phyloP scores from a whole-genome alignment of 2,797 vertebrate genomes.

The Lacerta agilis region DNA sequence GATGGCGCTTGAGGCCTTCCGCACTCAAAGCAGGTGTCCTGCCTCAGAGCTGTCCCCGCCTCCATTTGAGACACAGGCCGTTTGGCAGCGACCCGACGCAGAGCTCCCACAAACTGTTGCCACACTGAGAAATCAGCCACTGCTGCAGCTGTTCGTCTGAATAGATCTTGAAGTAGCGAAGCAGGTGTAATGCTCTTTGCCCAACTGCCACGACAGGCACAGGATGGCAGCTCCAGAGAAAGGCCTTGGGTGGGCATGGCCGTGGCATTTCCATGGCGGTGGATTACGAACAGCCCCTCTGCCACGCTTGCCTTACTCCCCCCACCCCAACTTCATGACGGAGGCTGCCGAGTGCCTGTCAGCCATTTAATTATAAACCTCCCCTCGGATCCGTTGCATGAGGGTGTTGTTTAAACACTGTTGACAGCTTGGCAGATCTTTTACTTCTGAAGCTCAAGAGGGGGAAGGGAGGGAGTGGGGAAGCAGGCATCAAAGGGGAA shows the following conservation, averaged over 20 bases:
- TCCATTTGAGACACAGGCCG: background rate
- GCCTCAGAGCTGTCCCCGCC: background rate
- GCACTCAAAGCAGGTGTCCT: background rate
- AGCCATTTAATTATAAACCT: slow-evolving; percentile 27
- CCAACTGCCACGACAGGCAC: background rate
- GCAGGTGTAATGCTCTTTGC: no score
- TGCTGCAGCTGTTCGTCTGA: background rate
- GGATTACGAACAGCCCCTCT: no score
- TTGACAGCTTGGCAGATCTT: slow-evolving; percentile 24
- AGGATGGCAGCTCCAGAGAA: background rate
- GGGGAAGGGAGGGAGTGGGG: background rate
- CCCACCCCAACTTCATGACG: background rate
- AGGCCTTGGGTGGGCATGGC: background rate
- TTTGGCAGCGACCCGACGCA: background rate
- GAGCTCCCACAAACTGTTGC: background rate
- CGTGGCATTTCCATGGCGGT: no score
- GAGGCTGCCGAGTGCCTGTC: background rate
- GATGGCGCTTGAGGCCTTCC: no score
- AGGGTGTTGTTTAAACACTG: slow-evolving; percentile 26
- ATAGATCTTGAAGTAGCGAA: no score
- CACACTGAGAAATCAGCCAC: no score
- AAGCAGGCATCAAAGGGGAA: slow-evolving; percentile 8
- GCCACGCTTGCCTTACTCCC: background rate
- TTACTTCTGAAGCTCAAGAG: background rate
- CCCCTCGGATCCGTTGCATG: background rate